These are phyloP conservation scores for Rhegmatorhina hoffmannsi DNA, from an alignment of 2,113 vertebrate species.

Conservation along the genomic window DNA sequence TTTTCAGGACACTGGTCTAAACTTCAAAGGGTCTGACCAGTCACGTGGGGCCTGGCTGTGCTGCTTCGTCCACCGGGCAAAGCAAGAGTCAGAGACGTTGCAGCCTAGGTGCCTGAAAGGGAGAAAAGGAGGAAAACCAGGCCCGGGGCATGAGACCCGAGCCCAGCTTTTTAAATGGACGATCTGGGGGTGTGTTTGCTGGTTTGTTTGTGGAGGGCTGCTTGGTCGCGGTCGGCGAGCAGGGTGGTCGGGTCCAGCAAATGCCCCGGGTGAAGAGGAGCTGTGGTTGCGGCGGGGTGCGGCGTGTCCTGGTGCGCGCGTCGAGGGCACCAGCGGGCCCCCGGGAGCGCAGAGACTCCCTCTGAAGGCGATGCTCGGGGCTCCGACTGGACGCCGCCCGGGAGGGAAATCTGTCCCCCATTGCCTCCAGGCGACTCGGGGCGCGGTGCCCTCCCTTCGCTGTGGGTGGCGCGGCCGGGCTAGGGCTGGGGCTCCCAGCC, in stretches of 20 bases:
- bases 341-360: not conserved
- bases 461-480: not conserved
- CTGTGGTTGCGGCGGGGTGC: not conserved
- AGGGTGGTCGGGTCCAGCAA: not conserved
- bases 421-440: no score
- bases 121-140: not conserved
- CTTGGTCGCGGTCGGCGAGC: not conserved
- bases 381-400: not conserved
- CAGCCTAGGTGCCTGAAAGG: rapidly evolving
- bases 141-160: not conserved
- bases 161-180: not conserved
- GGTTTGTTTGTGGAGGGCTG: not conserved
- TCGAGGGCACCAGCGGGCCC: not conserved
- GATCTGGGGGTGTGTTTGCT: not conserved
- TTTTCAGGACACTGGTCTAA: not conserved
- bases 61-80: not conserved
- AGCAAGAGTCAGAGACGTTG: not conserved
- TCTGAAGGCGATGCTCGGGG: not conserved
- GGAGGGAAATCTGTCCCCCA: not conserved
- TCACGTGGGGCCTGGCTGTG: not conserved
- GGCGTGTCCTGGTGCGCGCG: not conserved
- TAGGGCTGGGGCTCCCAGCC: no score
- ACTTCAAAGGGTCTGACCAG: not conserved
- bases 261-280: not conserved
- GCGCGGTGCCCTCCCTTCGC: no score